Conservation (phyloP, 2,113 vertebrate species). For the Chunga burmeisteri region DNA sequence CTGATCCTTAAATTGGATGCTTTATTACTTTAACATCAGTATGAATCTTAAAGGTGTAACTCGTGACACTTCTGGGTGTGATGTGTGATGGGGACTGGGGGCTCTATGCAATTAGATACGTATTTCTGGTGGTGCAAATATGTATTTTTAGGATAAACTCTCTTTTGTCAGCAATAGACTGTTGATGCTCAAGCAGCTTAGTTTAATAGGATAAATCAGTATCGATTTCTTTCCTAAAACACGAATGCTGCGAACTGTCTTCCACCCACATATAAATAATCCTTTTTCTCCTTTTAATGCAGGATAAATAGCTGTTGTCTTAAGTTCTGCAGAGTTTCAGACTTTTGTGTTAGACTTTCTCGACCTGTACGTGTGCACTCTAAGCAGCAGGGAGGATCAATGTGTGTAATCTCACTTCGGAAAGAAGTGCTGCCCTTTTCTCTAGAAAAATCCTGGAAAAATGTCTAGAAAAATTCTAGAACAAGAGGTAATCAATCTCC, state of each 20-base stretch:
- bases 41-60: neutral
- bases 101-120: neutral
- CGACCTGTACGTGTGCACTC: too few relatives aligned
- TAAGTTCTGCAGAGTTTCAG: neutral
- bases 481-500: neutral
- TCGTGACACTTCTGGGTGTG: neutral
- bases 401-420: neutral
- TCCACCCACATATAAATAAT: neutral
- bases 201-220: neutral
- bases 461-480: neutral
- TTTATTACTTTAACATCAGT: neutral
- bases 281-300: neutral
- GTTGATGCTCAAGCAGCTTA: neutral
- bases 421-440: too few relatives aligned
- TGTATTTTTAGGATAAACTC: neutral
- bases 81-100: neutral
- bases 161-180: neutral
- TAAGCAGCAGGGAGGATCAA: neutral
- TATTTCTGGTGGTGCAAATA: neutral
- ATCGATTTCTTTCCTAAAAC: neutral
- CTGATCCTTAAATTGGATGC: neutral
- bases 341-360: neutral
- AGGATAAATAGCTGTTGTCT: neutral
- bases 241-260: neutral
- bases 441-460: too few relatives aligned